Conservation (phyloP, 37 sponge, comb jelly and placozoan genomes). For the Spongia lamella region DNA sequence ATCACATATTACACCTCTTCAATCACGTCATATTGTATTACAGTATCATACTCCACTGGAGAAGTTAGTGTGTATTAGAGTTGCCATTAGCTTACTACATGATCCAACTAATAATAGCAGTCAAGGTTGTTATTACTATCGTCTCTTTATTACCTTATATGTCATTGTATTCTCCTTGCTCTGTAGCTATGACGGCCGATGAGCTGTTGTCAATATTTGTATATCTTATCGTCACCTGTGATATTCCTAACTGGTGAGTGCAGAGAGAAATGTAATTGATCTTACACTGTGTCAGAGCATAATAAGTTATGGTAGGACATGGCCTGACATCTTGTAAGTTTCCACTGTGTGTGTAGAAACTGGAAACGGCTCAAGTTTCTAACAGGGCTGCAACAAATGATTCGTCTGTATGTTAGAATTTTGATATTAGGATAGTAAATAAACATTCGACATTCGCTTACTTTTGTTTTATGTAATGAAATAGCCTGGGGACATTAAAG, state of each 20-base stretch:
- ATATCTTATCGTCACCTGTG: slow-evolving; percentile 78
- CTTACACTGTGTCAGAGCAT: too few species aligned
- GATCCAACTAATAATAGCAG: slow-evolving; percentile 18
- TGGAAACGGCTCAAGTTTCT: too few species aligned
- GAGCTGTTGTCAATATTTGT: slow-evolving; percentile 93
- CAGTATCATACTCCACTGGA: slow-evolving; percentile 82
- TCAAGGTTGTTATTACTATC: neutral
- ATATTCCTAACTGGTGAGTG: slow-evolving; percentile 92
- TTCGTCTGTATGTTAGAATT: too few species aligned
- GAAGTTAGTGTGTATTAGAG: slow-evolving; percentile 76
- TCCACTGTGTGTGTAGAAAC: too few species aligned
- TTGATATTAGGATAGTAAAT: too few species aligned
- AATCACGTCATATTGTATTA: neutral
- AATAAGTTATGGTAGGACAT: too few species aligned
- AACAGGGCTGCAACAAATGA: too few species aligned
- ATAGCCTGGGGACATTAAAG: too few species aligned
- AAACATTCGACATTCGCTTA: too few species aligned
- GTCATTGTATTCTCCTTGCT: neutral
- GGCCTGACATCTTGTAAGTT: too few species aligned
- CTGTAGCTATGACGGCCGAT: slow-evolving; percentile 84
- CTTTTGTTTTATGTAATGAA: too few species aligned
- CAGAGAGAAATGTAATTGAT: too few species aligned
- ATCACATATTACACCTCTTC: slow-evolving; percentile 10
- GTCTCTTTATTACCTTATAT: slow-evolving; percentile 15
- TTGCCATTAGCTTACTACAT: slow-evolving; percentile 45